Conservation (phyloP, 2,113 vertebrate species). For the Pampusana beccarii region DNA sequence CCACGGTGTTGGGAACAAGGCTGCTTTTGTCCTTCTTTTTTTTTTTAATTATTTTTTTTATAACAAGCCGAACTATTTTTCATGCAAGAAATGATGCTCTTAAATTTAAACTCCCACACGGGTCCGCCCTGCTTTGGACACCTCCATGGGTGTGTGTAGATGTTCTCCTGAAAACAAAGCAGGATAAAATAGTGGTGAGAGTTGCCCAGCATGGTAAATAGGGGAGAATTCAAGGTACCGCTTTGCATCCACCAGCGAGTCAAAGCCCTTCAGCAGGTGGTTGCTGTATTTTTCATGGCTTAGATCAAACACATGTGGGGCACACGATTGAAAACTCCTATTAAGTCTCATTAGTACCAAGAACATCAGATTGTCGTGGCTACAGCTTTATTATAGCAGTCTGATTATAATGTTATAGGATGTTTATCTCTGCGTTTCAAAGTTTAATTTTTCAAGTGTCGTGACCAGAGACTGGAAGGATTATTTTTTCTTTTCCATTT, state of each 20-base stretch:
- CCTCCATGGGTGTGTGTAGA: rapidly evolving
- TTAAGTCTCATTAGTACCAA: background rate
- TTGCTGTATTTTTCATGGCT: background rate
- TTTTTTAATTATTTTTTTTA: background rate
- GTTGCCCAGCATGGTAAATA: background rate
- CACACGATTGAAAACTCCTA: background rate
- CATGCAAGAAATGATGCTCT: background rate
- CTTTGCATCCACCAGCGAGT: rapidly evolving
- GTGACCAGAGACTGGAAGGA: background rate
- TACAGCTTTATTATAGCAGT: background rate
- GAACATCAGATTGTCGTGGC: background rate
- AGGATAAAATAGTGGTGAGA: rapidly evolving
- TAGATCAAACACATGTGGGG: rapidly evolving
- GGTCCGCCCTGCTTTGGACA: background rate
- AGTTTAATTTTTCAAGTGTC: background rate
- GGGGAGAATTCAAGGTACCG: too few relatives aligned
- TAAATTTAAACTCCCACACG: background rate
- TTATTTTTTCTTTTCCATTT: background rate
- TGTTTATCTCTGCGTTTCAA: background rate
- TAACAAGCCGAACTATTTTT: background rate
- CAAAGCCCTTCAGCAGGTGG: background rate
- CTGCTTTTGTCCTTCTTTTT: background rate
- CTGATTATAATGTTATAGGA: background rate
- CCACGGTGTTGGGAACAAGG: background rate
- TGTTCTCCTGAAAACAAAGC: background rate